phyloP scores from a whole-genome alignment of 1,140 invertebrate genomes.

The Neuroterus valhalla region DNA sequence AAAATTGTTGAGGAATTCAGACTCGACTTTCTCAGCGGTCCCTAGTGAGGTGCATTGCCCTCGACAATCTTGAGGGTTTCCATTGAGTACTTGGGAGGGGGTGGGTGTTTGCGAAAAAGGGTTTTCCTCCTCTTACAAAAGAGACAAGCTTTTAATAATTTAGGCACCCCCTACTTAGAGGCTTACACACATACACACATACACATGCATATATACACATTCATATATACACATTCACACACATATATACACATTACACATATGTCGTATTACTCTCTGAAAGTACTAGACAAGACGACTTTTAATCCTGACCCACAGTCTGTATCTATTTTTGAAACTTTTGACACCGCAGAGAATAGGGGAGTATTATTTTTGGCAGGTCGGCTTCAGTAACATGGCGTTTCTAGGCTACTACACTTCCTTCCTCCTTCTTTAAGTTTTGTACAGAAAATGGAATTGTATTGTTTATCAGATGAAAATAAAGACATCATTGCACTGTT shows the following conservation, averaged over 20 bases:
- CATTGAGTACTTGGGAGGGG: constrained; percentile 44
- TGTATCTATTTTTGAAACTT: constrained; percentile 2
- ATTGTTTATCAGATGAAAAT: no score
- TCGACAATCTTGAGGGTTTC: constrained; percentile 37
- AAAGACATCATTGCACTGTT: no score
- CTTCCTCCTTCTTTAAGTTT: no score
- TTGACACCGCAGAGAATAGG: not conserved
- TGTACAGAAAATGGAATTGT: no score
- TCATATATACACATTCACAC: not conserved
- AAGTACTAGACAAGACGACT: constrained; percentile 19
- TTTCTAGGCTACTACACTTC: no score
- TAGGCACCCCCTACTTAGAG: not conserved
- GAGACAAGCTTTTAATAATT: constrained; percentile 44
- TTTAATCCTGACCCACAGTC: not conserved
- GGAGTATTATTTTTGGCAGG: not conserved
- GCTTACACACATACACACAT: not conserved
- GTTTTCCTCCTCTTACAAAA: constrained; percentile 39
- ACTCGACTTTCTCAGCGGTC: not conserved
- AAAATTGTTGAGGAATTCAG: constrained; percentile 30
- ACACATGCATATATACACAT: not conserved
- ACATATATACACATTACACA: not conserved
- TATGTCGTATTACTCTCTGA: constrained; percentile 1
- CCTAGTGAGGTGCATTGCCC: constrained; percentile 43
- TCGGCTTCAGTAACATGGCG: no score
- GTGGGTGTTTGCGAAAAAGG: constrained; percentile 42